A percentile compares a stretch with the other conserved stretches of the same genome.
Conservation (phyloP, 2,888 invertebrate species). For the Netelia fuscicornis region DNA sequence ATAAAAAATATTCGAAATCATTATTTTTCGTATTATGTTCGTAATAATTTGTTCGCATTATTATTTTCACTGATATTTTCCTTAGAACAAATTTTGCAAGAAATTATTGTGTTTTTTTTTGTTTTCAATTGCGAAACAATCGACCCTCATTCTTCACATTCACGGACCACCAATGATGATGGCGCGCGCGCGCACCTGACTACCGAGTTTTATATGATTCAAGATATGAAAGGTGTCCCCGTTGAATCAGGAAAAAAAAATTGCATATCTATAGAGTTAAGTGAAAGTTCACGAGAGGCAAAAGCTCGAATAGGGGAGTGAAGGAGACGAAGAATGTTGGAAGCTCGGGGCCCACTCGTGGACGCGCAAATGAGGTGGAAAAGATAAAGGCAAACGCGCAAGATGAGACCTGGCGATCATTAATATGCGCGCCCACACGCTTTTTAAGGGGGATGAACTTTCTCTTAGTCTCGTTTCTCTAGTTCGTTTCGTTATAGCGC, state of each 20-base stretch:
- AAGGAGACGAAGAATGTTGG: constrained; percentile 57
- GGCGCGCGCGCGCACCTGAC: background rate
- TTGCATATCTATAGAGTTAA: background rate
- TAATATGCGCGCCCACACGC: constrained; percentile 81
- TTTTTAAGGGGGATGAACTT: constrained; percentile 75
- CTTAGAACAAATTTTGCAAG: background rate
- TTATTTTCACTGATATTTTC: background rate
- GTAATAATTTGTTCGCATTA: background rate
- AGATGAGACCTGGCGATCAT: constrained; percentile 79
- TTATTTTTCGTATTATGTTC: background rate
- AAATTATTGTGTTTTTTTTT: background rate
- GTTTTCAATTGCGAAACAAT: background rate
- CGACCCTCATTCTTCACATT: background rate
- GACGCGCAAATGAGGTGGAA: constrained; percentile 84
- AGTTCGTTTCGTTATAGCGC: constrained; percentile 4
- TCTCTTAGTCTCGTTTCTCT: constrained; percentile 51
- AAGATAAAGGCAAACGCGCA: constrained; percentile 81
- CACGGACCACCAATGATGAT: background rate
- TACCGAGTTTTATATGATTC: background rate
- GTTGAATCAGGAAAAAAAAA: background rate
- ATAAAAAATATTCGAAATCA: background rate
- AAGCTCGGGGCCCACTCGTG: constrained; percentile 78
- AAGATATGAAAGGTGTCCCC: background rate
- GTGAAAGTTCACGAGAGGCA: constrained; percentile 36
- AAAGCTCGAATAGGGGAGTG: constrained; percentile 53